A percentile compares a stretch with the other conserved stretches of the same genome.
Conservation (phyloP, 2,797 vertebrate species). For the Delichon dasypus region DNA sequence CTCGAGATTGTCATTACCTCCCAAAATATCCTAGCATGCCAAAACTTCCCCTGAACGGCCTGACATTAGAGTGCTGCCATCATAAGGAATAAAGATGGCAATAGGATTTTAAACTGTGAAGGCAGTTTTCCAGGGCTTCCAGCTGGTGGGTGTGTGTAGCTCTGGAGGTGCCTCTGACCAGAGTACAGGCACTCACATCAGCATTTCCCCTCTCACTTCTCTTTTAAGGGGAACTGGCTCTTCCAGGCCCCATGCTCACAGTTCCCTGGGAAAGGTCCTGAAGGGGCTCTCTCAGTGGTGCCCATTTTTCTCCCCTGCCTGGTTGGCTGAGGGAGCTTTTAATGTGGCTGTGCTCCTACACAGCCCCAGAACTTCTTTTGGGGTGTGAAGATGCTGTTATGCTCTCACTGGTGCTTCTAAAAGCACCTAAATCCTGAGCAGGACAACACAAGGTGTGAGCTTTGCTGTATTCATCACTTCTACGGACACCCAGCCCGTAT, state of each 20-base stretch:
- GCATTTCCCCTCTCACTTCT: neutral
- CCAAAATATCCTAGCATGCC: neutral
- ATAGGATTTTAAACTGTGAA: neutral
- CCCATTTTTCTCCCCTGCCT: neutral
- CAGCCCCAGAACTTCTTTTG: neutral
- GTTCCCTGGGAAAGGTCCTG: neutral
- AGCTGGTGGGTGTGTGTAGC: neutral
- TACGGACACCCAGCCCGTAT: fast-evolving
- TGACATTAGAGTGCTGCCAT: neutral
- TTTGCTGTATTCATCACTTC: neutral
- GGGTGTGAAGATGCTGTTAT: neutral
- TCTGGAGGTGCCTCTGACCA: neutral
- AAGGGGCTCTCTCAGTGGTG: neutral
- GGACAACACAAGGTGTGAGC: neutral
- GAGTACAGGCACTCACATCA: neutral
- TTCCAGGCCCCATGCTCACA: neutral
- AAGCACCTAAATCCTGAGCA: neutral
- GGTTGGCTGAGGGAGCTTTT: neutral
- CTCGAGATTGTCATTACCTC: fast-evolving
- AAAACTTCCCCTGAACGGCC: neutral
- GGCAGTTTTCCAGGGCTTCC: neutral
- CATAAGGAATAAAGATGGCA: neutral
- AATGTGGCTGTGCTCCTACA: neutral
- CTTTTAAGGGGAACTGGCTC: neutral
- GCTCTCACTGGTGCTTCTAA: neutral